phyloP scores from a whole-genome alignment of 2,797 vertebrate species.

The Pseudochirops corinnae region DNA sequence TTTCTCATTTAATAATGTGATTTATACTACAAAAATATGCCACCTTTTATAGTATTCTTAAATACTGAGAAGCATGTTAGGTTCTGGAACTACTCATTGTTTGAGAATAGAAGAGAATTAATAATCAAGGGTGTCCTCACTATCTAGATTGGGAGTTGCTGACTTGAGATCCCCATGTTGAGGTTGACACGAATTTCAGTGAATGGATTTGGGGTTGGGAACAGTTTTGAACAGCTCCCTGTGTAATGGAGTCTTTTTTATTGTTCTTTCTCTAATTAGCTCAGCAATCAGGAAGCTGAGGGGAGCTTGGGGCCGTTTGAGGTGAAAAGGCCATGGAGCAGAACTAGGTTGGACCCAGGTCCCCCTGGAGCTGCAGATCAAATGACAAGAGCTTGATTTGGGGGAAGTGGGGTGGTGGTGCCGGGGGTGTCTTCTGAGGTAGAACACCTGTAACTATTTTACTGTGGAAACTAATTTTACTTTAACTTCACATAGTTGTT shows the following conservation, averaged over 20 bases:
- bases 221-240: constrained; percentile 28
- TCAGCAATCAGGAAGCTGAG: constrained; percentile 47
- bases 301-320: constrained; percentile 27
- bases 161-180: constrained; percentile 35
- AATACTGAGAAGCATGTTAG: not conserved
- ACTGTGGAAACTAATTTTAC: constrained; percentile 66
- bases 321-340: constrained; percentile 67
- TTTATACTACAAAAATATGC: constrained; percentile 58
- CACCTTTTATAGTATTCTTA: constrained; percentile 7
- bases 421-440: constrained; percentile 25
- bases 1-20: constrained; percentile 39
- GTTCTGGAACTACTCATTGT: constrained; percentile 6
- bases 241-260: constrained; percentile 57
- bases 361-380: constrained; percentile 68
- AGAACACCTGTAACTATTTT: constrained; percentile 78
- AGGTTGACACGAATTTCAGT: constrained; percentile 5
- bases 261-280: constrained; percentile 72
- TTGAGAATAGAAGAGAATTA: not conserved
- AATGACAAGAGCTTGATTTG: constrained; percentile 67
- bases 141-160: constrained; percentile 27
- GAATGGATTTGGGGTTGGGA: constrained; percentile 9
- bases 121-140: not conserved
- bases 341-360: constrained; percentile 57
- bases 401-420: not conserved
- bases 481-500: constrained; percentile 10